Base-by-base conservation (phyloP, 1,140 invertebrate genomes). In the Lasaia peninsularis region DNA sequence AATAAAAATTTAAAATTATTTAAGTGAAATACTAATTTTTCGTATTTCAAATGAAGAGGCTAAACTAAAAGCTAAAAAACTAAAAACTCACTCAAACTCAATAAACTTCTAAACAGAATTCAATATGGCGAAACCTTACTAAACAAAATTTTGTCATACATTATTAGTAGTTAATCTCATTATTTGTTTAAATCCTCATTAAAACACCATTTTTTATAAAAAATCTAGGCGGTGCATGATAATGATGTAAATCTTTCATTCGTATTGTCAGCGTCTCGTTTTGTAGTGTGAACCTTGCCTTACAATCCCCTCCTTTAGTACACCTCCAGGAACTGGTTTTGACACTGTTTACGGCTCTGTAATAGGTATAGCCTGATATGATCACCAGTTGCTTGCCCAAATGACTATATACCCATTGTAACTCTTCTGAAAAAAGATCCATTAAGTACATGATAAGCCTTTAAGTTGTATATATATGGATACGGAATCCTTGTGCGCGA, bases 321-420 rank as follows among this genome's bases (percentile, higher is more conserved):
- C 76, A 79, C 1, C 65, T 52, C 60, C 68, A 79, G 6, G 53
- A 50, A 2, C 50, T 58, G 0, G 60, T 66, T 5, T 8, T 59
- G 7, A 24, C 28, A 4, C 48, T 60, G 16, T 56, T 58, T 0
- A 56, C 37, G 7, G 44, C 49, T 12, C 58, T 58, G 49, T 76
- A 75, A 52, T 60, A 76, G 2, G 73, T 65, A n/a, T 62, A 78
- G 0, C 72, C 63, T 40, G 67, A 51, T 7, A 76, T 49, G 0
- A 76, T 40, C 0, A 63, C 68, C 5, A 72, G 31, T 31, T 54
- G 21, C 34, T 68, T 69, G 0, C 69, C 69, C 2, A 50, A 55
- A 14, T 24, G 48, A 44, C 65, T 71, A 6, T 55, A 16, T 0
- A 67, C 64, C 55, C 63, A 71, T 16, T 54, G 56, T 1, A 71